Conservation (phyloP, 1,140 invertebrate genomes). For the Dinoponera quadriceps region DNA sequence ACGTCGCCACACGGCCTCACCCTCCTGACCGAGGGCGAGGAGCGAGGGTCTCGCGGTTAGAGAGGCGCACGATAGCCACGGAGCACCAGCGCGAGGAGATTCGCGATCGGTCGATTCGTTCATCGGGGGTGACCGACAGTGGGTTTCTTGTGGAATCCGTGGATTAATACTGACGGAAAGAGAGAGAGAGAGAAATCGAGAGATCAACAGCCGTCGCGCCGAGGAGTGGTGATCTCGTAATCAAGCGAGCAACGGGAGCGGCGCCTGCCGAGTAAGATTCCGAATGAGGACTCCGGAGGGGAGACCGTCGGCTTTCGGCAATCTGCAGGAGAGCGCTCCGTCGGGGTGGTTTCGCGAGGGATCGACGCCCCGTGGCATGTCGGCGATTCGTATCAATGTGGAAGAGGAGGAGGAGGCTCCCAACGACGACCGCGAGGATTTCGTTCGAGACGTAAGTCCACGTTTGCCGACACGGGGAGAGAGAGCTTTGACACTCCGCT, state of each 20-base stretch:
- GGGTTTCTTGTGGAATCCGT: slow-evolving; percentile 70
- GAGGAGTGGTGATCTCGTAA: slow-evolving; percentile 61
- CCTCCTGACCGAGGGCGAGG: neutral
- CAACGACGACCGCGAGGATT: slow-evolving; percentile 65
- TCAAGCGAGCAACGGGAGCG: neutral
- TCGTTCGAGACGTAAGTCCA: slow-evolving; percentile 77
- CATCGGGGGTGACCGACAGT: slow-evolving; percentile 50
- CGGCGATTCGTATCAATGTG: slow-evolving; percentile 77
- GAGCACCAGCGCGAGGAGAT: slow-evolving; percentile 44
- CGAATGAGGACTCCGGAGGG: slow-evolving; percentile 37
- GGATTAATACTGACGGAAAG: slow-evolving; percentile 24
- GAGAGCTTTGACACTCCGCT: neutral
- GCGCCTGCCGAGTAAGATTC: slow-evolving; percentile 36
- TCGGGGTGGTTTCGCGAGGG: slow-evolving; percentile 31
- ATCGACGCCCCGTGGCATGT: slow-evolving; percentile 67
- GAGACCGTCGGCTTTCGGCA: neutral
- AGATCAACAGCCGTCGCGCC: slow-evolving; percentile 41
- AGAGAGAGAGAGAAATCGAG: too few relatives aligned
- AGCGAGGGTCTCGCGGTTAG: slow-evolving; percentile 12
- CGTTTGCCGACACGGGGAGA: too few relatives aligned
- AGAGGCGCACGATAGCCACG: slow-evolving; percentile 57
- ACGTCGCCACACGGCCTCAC: neutral
- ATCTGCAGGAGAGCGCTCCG: slow-evolving; percentile 20
- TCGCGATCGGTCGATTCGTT: slow-evolving; percentile 4
- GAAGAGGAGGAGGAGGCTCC: slow-evolving; percentile 70